Evolutionary conservation across 2,888 invertebrate species (phyloP), one percentile per base, ranked within the genome.

Genomic region (Galeruca laticollis): DNA sequence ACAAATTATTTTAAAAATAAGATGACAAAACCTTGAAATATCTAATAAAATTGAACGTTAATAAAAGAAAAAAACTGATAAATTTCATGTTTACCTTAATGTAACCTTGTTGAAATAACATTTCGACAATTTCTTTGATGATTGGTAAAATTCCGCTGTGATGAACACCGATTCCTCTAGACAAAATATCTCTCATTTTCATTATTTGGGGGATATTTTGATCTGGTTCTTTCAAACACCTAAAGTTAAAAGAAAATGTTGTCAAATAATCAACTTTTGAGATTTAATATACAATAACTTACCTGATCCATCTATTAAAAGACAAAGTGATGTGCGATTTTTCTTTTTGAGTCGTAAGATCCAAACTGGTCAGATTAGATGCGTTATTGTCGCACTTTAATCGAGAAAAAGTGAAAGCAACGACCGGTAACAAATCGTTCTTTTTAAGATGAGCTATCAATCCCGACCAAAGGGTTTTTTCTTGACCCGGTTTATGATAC

Each of bases 41-140:
- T n/a, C n/a, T n/a, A n/a, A n/a, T n/a, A n/a, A n/a, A n/a, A n/a
- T n/a, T n/a, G n/a, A n/a, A n/a, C n/a, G n/a, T 26, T 26, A 26
- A 26, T 26, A 26, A 6, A 26, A 26, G 6, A 26, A 26, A 26
- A 3, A 26, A 26, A 26, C 26, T 0, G n/a, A 5, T 6, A 1
- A 6, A 26, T 5, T 26, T 26, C 26, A 26, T 11, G 31, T 20
- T 73, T 76, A 83, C 85, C 78, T 81, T 98, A 43, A 99, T 97
- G 73, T 94, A 90, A 6, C 98, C 97, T 75, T 91, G 90, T 82
- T 97, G 96, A 83, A 99, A 99, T 13, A 99, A 87, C 90, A 99
- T 93, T 86, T 99, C 99, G 0, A 99, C 98, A 62, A 99, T 96
- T 88, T 99, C 99, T 83, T 99, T 99, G n/a, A 99, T 89, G 78